Evolutionary conservation across 2,797 vertebrate species (phyloP).

Genomic region (Sebastes steindachneri): DNA sequence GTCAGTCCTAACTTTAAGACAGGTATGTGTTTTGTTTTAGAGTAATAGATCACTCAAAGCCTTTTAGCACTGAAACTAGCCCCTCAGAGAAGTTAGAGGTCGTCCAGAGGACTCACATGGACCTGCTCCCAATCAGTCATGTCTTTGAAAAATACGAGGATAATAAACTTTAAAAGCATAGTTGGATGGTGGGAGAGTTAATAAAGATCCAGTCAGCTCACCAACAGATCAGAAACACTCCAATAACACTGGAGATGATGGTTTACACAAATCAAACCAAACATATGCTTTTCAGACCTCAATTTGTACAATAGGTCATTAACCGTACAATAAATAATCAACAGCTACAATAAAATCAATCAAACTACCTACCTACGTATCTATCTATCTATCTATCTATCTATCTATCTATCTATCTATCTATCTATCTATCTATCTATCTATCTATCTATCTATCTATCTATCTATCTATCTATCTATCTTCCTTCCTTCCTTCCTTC

Average conservation of each 20-base stretch:
- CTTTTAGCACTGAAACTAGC: not conserved
- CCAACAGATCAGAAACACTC: not conserved
- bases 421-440: no score
- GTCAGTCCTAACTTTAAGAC: not conserved
- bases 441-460: no score
- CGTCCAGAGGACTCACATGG: not conserved
- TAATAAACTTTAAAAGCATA: not conserved
- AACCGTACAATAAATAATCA: no score
- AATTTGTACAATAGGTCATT: no score
- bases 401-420: no score
- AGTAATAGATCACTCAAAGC: not conserved
- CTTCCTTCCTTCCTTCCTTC: fast-evolving
- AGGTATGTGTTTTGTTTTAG: not conserved
- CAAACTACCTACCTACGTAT: no score
- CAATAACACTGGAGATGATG: not conserved
- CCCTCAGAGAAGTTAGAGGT: not conserved
- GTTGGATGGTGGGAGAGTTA: not conserved
- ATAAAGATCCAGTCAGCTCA: not conserved
- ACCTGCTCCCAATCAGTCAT: not conserved
- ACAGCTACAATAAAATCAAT: no score
- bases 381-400: no score
- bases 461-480: no score
- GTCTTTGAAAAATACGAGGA: not conserved
- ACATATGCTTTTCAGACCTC: no score
- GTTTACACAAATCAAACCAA: not conserved